Base-by-base conservation (phyloP, 2,797 vertebrate species). In the Serranus cabrilla region DNA sequence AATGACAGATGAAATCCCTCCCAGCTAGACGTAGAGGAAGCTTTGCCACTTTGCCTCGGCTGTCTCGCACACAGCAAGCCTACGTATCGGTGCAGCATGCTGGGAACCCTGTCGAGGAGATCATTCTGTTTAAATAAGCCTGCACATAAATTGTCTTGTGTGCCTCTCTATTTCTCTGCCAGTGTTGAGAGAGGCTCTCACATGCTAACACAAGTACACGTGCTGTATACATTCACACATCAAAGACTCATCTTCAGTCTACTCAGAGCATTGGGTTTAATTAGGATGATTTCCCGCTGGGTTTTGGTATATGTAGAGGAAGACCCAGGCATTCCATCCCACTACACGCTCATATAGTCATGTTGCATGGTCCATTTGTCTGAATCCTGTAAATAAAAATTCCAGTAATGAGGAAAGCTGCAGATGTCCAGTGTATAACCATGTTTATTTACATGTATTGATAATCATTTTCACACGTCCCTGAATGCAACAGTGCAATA, bases 1-100 rank as follows among this genome's bases (percentile, higher is more conserved):
- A 87, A 83, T 88, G 78, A 87, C 76, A 83, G 75, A 77, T 73
- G 71, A 84, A 87, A 83, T 78, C 80, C 68, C 70, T 86, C 64
- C 64, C 39, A 82, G 82, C 61, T 34, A 83, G 64, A 81, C 20
- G 55, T 71, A 78, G 78, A 84, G 76, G 66, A 82, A 70, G 72
- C 81, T 57, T 65, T 83, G 66, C 55, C 7, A 43, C 76, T 56
- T 69, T 49, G 43, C 68, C 67, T 42, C 18, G 42, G 47, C 71
- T 65, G 67, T 79, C 76, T 71, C 16, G 1, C 52, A 27, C 58
- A 3, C 65, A 66, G 66, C 55, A 25, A 59, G 72, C 52, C 61
- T 69, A 80, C 73, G 65, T 68, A n/a, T 77, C 9, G 7, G 21
- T 25, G 63, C 27, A 4, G 59, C 70, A 63, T 5, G 5, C 56